Evolutionary conservation across 2,888 invertebrate genomes (phyloP).

Genomic region (Scaptomyza tumidula): DNA sequence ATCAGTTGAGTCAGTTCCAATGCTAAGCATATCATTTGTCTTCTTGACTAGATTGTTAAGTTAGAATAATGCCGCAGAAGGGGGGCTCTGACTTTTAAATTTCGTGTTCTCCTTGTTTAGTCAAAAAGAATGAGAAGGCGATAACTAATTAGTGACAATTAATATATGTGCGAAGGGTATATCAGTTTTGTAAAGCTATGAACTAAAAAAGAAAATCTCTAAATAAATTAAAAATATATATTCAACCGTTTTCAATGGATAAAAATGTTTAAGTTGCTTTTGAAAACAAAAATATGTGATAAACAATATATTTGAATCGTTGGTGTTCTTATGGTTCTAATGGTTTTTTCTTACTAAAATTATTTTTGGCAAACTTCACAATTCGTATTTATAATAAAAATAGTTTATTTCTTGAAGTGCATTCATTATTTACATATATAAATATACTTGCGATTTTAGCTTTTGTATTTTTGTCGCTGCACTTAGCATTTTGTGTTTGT

Average conservation of each 20-base stretch:
- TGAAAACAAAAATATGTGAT: neutral
- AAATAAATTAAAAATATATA: neutral
- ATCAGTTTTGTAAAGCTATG: too few relatives aligned
- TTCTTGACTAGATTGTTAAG: slow-evolving; percentile 43
- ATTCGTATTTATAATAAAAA: too few relatives aligned
- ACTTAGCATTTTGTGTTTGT: slow-evolving; percentile 16
- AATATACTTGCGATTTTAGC: neutral
- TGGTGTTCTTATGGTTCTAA: neutral
- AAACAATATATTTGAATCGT: neutral
- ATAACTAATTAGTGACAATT: slow-evolving; percentile 68
- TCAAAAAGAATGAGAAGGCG: slow-evolving; percentile 5
- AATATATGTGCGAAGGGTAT: slow-evolving; percentile 43
- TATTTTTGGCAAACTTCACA: too few relatives aligned
- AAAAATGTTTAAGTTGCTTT: too few relatives aligned
- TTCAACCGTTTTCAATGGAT: neutral
- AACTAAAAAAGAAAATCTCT: neutral
- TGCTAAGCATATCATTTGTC: slow-evolving; percentile 70
- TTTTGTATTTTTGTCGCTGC: slow-evolving; percentile 14
- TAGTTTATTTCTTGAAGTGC: too few relatives aligned
- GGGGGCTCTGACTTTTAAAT: slow-evolving; percentile 11
- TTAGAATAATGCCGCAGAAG: slow-evolving; percentile 35
- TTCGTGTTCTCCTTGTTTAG: slow-evolving; percentile 14
- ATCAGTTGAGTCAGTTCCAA: slow-evolving; percentile 42
- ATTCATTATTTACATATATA: too few relatives aligned
- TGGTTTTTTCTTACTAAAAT: neutral